phyloP scores from a whole-genome alignment of 2,797 vertebrate genomes.

The Phrynocephalus vlangalii region DNA sequence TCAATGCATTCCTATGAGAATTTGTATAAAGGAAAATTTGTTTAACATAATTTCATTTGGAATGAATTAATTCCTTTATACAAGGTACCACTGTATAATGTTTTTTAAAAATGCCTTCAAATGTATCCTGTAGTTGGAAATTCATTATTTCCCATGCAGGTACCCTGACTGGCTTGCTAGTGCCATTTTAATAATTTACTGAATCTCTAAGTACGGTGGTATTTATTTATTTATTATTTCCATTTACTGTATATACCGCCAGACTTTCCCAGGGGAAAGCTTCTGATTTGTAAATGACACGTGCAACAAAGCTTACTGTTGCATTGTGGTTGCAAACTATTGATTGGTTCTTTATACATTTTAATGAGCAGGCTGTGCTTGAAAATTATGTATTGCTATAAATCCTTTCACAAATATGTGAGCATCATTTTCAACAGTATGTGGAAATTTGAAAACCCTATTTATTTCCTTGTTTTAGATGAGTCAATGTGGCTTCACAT shows the following conservation, averaged over 20 bases:
- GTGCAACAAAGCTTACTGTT: conserved; percentile 21
- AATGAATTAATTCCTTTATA: too few species aligned
- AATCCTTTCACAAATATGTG: conserved; percentile 19
- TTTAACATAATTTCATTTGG: too few species aligned
- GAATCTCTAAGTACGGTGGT: conserved; percentile 28
- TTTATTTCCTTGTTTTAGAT: conserved; percentile 43
- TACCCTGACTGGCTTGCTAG: conserved; percentile 18
- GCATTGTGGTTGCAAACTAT: conserved; percentile 33
- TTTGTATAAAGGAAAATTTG: too few species aligned
- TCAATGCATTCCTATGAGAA: too few species aligned
- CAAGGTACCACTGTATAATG: background rate
- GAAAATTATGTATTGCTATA: conserved; percentile 29
- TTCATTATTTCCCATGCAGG: background rate
- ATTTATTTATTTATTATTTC: conserved; percentile 16
- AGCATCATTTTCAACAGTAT: conserved; percentile 34
- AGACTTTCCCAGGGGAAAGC: background rate
- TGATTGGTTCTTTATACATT: conserved; percentile 31
- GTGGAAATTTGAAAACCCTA: conserved; percentile 25
- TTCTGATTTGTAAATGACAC: conserved; percentile 42
- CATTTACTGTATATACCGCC: too few species aligned
- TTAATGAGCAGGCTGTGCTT: conserved; percentile 41
- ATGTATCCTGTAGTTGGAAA: background rate
- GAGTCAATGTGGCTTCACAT: conserved; percentile 36
- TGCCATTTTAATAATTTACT: conserved; percentile 21
- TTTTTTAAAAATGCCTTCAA: background rate